phyloP scores from a whole-genome alignment of 2,797 vertebrate species.

The Calcarius lapponicus region DNA sequence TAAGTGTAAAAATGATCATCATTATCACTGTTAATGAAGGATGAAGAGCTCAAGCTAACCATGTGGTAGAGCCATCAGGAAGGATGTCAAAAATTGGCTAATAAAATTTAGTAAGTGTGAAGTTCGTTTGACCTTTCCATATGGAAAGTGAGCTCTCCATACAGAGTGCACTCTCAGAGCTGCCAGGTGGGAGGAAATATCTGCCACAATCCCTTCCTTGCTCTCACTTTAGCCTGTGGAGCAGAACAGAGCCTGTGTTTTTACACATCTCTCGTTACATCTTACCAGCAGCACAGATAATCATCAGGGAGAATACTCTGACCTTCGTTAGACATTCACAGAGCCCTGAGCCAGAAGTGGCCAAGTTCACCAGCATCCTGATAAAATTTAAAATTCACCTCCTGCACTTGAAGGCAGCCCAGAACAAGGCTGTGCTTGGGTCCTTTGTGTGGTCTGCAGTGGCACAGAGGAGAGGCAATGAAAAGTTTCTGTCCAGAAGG shows the following conservation, averaged over 20 bases:
- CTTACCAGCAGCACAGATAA: background rate
- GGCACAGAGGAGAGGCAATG: background rate
- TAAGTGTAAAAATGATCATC: background rate
- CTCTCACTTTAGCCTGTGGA: background rate
- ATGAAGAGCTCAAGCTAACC: constrained; percentile 11
- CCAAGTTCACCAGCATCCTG: background rate
- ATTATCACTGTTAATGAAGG: constrained; percentile 22
- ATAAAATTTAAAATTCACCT: constrained; percentile 6
- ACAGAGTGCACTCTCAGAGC: accelerated
- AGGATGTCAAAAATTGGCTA: constrained; percentile 30
- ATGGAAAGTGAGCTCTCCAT: background rate
- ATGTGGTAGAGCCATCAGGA: background rate
- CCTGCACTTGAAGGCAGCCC: background rate
- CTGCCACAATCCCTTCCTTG: background rate
- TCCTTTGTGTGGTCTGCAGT: background rate
- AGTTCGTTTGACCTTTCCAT: constrained; percentile 7
- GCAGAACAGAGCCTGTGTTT: background rate
- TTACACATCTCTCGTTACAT: background rate
- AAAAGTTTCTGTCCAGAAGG: background rate
- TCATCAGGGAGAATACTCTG: background rate
- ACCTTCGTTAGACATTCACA: background rate
- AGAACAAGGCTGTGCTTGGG: background rate
- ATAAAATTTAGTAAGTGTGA: constrained; percentile 22
- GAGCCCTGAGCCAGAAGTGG: background rate
- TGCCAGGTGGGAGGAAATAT: constrained; percentile 10